phyloP scores from a whole-genome alignment of 2,113 vertebrate species.

The Ciconia maguari region DNA sequence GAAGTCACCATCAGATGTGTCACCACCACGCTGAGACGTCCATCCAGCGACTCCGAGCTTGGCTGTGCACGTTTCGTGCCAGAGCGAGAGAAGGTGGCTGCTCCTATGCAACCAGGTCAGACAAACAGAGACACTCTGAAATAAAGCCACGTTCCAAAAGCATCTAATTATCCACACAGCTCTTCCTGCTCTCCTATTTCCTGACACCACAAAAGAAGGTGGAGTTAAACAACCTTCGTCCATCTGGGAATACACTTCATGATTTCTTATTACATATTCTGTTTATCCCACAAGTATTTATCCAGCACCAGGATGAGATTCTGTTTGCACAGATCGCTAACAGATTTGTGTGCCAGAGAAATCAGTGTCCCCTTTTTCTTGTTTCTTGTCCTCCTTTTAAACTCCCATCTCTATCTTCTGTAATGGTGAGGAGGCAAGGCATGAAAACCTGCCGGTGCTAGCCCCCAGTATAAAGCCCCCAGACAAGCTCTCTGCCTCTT shows the following conservation, averaged over 20 bases:
- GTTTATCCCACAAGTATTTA: constrained; percentile 43
- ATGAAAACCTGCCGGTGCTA: neutral
- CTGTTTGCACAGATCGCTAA: neutral
- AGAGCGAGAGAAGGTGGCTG: neutral
- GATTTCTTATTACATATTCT: constrained; percentile 9
- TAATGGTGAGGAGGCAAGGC: neutral
- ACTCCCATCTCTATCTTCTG: neutral
- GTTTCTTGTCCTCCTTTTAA: neutral
- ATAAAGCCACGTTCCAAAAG: neutral
- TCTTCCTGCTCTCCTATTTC: neutral
- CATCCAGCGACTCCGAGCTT: neutral
- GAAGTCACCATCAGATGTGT: neutral
- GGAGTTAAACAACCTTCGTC: neutral
- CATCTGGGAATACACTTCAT: neutral
- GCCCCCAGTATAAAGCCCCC: neutral
- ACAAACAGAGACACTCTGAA: neutral
- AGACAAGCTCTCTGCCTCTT: neutral
- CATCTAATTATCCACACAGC: neutral
- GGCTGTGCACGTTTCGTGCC: neutral
- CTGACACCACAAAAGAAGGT: neutral
- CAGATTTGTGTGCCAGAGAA: constrained; percentile 4
- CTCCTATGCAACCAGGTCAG: neutral
- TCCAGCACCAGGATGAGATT: constrained; percentile 32
- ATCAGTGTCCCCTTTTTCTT: neutral
- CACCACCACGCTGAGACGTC: accelerated